Evolutionary conservation across 1,140 invertebrate genomes (phyloP).

Genomic region (Nasonia giraulti): DNA sequence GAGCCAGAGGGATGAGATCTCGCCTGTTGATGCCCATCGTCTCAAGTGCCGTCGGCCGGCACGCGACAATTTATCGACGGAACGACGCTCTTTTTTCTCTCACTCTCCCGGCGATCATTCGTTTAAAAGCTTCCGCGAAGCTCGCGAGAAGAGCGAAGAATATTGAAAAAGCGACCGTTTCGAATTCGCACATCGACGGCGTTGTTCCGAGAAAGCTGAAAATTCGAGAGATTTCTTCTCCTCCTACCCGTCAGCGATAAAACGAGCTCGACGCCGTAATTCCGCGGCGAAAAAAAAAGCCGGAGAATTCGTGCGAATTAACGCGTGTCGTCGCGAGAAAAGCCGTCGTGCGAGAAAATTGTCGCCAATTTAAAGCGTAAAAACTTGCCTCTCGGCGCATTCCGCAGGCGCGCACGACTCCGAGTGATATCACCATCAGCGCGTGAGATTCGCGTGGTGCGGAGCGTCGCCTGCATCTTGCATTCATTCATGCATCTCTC

Average conservation of each 20-base stretch:
- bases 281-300: not conserved
- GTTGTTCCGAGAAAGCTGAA: not conserved
- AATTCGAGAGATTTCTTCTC: not conserved
- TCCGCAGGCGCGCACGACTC: too few species aligned
- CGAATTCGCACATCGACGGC: not conserved
- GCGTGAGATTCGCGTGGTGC: slow-evolving; percentile 39
- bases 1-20: not conserved
- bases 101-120: not conserved
- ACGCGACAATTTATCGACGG: slow-evolving; percentile 33
- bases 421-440: too few species aligned
- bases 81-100: slow-evolving; percentile 17
- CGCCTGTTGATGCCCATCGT: not conserved
- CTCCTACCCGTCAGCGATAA: not conserved
- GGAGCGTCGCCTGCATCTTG: not conserved
- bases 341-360: slow-evolving; percentile 12
- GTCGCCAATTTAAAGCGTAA: slow-evolving; percentile 26
- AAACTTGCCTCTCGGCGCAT: slow-evolving; percentile 15
- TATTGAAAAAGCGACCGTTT: not conserved
- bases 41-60: too few species aligned
- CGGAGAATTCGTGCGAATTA: not conserved
- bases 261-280: too few species aligned
- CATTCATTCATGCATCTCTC: not conserved
- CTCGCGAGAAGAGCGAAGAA: slow-evolving; percentile 23
- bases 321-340: slow-evolving; percentile 1
- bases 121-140: too few species aligned